phyloP scores from a whole-genome alignment of 1,140 invertebrate species.

The Drosophila pectinifera region DNA sequence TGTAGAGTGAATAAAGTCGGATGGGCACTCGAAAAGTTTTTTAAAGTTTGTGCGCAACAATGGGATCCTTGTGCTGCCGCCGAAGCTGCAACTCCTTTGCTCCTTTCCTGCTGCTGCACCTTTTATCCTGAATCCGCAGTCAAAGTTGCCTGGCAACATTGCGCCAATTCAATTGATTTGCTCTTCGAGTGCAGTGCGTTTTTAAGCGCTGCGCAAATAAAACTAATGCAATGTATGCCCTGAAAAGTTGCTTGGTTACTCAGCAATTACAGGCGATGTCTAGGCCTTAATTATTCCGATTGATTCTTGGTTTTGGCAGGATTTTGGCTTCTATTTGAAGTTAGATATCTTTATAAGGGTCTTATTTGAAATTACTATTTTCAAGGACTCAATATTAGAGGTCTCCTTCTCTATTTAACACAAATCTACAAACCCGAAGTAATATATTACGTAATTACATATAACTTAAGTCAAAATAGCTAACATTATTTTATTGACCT shows the following conservation, averaged over 20 bases:
- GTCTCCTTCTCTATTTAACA: too few relatives aligned
- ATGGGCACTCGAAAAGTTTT: conserved; percentile 62
- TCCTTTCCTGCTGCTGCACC: conserved; percentile 35
- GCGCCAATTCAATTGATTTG: conserved; percentile 73
- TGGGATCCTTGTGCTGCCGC: conserved; percentile 39
- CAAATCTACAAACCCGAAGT: too few relatives aligned
- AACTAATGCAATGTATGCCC: conserved; percentile 67
- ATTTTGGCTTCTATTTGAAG: conserved; percentile 8
- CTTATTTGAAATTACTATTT: too few relatives aligned
- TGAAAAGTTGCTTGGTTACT: conserved; percentile 45
- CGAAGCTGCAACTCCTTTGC: conserved; percentile 20
- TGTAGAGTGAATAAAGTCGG: conserved; percentile 45
- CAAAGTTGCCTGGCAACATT: conserved; percentile 64
- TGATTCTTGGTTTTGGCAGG: conserved; percentile 33
- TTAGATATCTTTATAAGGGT: not conserved
- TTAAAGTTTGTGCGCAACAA: conserved; percentile 69
- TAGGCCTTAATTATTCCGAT: conserved; percentile 62
- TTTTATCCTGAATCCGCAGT: conserved; percentile 50
- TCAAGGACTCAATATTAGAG: too few relatives aligned
- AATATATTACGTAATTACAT: too few relatives aligned
- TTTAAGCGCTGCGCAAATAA: conserved; percentile 68
- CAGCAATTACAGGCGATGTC: conserved; percentile 18
- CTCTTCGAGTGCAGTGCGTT: conserved; percentile 58
- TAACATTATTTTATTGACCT: not conserved
- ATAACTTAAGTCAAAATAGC: too few relatives aligned